Evolutionary conservation across 2,797 vertebrate genomes (phyloP), one percentile per base, ranked within the genome.

Genomic region (Pogonophryne albipinna): DNA sequence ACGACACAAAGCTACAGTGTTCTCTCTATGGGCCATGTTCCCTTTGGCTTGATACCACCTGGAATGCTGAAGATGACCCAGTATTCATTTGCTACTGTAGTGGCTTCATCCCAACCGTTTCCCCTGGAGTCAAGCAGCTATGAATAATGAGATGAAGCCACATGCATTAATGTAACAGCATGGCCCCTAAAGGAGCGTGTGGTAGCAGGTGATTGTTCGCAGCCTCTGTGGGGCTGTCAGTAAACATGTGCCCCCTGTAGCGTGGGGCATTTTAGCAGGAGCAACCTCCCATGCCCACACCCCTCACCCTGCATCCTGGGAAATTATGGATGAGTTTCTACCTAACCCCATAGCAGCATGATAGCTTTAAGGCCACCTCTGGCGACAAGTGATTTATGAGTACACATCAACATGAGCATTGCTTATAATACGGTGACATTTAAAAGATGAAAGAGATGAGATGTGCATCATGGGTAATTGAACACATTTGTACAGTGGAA

Each of bases 161-260:
- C 80, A 90, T 93, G 92, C 90, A 95, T 94, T 94, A 94, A 95
- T 94, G 94, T 90, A 93, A 83, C 85, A 92, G 87, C 72, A 57
- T 15, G 52, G 85, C 83, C 90, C 92, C 93, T 90, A 73, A 94
- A 94, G 93, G 89, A 87, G 76, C 64, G 51, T 47, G 76, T 82
- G 85, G 74, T 87, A 92, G 91, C 91, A 85, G 92, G 92, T 92
- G 91, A 95, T 94, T 93, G 93, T 95, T 94, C 85, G 72, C 62
- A 66, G 89, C 79, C 93, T 92, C 93, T 66, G 80, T 83, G 91
- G 92, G 92, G 81, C 91, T 93, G 91, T 94, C 91, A 94, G 93
- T 91, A 94, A 95, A 94, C 94, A 95, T 88, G 91, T 88, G 83
- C 92, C 91, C 86, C 92, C 91, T 90, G 87, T 81, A 85, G 92